A percentile compares a stretch with the other conserved stretches of the same genome.
Evolutionary conservation across 1,140 invertebrate genomes (phyloP).

Genomic region (Leptoteleia sp.): DNA sequence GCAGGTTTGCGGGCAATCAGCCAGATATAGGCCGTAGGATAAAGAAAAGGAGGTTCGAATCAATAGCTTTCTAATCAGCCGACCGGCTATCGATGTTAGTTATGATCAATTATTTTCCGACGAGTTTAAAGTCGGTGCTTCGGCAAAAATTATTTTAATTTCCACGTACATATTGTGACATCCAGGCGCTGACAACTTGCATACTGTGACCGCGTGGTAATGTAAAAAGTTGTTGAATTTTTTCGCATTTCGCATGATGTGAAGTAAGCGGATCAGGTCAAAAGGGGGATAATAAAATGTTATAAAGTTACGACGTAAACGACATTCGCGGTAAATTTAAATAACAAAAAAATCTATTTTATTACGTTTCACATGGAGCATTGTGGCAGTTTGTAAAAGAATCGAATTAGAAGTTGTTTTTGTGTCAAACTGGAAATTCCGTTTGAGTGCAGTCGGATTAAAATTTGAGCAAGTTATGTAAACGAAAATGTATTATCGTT

Average conservation of each 20-base stretch:
- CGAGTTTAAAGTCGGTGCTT: no score
- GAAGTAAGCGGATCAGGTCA: slow-evolving; percentile 25
- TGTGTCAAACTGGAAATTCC: slow-evolving; percentile 3
- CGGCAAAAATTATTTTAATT: no score
- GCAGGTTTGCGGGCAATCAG: slow-evolving; percentile 50
- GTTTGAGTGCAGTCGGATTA: slow-evolving; percentile 14
- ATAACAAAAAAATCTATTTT: slow-evolving; percentile 28
- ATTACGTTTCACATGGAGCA: background rate
- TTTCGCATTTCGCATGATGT: slow-evolving; percentile 10
- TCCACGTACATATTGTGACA: no score
- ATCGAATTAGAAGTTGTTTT: slow-evolving; percentile 27
- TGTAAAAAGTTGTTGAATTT: slow-evolving; percentile 8
- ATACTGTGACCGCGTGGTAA: no score
- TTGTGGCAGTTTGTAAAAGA: slow-evolving; percentile 12
- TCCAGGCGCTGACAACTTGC: no score
- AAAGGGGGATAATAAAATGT: slow-evolving; percentile 29
- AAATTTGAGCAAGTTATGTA: slow-evolving; percentile 20
- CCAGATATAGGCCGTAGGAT: slow-evolving; percentile 44
- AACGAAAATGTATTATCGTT: slow-evolving; percentile 7
- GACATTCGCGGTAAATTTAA: slow-evolving; percentile 18
- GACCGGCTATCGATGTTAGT: no score
- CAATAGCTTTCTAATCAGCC: slow-evolving; percentile 58
- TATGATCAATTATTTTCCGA: slow-evolving; percentile 26
- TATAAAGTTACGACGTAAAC: slow-evolving; percentile 10
- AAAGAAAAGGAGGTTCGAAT: slow-evolving; percentile 46